These are phyloP conservation scores for Falco columbarius DNA, from an alignment of 2,797 vertebrate genomes.

Conservation along the genomic window DNA sequence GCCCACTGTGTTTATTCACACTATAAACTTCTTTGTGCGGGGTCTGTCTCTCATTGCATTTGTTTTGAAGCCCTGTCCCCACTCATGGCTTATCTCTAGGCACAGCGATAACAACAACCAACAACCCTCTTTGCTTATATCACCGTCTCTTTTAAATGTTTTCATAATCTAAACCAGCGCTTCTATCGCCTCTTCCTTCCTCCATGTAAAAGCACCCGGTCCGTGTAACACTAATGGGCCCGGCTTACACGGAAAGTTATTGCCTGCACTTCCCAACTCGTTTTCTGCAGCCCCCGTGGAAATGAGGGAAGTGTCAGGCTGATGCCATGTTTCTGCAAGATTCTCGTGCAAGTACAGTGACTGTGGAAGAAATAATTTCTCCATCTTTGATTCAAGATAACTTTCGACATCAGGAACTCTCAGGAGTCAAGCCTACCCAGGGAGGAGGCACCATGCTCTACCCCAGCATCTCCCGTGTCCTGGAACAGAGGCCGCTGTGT, in stretches of 20 bases:
- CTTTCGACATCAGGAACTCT: background rate
- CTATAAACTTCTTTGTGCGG: background rate
- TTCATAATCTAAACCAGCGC: background rate
- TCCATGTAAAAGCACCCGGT: background rate
- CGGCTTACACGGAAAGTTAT: background rate
- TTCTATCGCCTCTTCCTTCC: constrained; percentile 21
- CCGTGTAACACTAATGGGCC: background rate
- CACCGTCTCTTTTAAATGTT: background rate
- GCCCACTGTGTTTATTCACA: constrained; percentile 7
- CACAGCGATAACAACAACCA: background rate
- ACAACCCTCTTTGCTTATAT: background rate
- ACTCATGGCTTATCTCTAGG: constrained; percentile 31
- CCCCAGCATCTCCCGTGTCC: fast-evolving
- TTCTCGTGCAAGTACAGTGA: background rate
- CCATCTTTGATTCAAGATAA: background rate
- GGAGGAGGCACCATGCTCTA: background rate
- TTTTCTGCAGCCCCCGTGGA: background rate
- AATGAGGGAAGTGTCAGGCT: background rate
- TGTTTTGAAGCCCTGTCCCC: constrained; percentile 43
- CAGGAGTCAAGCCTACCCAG: fast-evolving
- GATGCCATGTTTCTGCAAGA: background rate
- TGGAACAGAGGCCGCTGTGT: fast-evolving
- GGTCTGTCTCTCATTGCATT: background rate
- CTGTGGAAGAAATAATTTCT: background rate
- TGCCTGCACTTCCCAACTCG: background rate